A percentile compares a stretch with the other conserved stretches of the same genome.
Evolutionary conservation across 2,113 vertebrate genomes (phyloP).

Genomic region (Syngnathoides biaculeatus): DNA sequence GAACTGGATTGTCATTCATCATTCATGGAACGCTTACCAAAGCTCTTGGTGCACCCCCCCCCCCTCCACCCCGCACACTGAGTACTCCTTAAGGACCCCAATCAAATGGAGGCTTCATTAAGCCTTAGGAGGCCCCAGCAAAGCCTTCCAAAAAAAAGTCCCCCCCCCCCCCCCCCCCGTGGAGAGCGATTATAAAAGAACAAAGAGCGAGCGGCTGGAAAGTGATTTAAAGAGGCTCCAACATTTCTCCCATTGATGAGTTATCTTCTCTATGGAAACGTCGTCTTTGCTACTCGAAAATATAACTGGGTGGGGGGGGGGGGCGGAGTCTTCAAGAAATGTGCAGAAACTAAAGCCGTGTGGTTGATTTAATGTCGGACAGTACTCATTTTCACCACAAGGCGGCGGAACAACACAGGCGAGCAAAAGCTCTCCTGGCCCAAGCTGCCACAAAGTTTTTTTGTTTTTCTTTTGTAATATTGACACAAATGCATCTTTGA

Average conservation of each 20-base stretch:
- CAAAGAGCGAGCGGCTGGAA: constrained; percentile 25
- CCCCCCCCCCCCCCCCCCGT: constrained; percentile 42
- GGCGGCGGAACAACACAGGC: constrained; percentile 35
- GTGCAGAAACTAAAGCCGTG: not conserved
- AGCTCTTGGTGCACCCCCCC: not conserved
- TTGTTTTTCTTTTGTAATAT: not conserved
- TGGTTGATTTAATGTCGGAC: not conserved
- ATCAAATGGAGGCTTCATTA: constrained; percentile 61
- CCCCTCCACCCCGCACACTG: not conserved
- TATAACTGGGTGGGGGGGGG: no score
- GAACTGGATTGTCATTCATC: no score
- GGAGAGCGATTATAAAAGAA: constrained; percentile 53
- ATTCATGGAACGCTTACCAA: no score
- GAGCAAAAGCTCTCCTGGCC: not conserved
- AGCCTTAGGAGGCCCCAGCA: constrained; percentile 43
- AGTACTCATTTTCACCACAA: constrained; percentile 38
- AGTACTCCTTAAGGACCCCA: constrained; percentile 37
- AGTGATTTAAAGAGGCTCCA: constrained; percentile 61
- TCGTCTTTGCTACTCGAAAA: not conserved
- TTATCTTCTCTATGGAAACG: constrained; percentile 59
- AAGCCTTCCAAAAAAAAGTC: constrained; percentile 34
- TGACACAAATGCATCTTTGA: not conserved
- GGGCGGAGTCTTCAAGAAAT: not conserved
- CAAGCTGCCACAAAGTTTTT: not conserved
- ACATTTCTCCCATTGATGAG: constrained; percentile 56